phyloP scores from a whole-genome alignment of 2,797 vertebrate genomes.

The Champsocephalus gunnari region DNA sequence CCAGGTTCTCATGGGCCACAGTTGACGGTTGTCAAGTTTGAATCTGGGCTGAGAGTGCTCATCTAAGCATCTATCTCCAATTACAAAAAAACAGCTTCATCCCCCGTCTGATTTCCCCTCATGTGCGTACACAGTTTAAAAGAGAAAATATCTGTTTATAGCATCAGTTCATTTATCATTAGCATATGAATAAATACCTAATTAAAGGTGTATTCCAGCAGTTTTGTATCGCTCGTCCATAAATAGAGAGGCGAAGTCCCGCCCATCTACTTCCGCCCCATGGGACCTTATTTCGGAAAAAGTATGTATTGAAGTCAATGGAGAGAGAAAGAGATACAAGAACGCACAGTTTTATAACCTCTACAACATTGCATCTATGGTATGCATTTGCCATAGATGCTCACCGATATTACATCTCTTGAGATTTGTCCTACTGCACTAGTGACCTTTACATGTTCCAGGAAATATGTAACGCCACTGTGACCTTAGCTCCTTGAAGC shows the following conservation, averaged over 20 bases:
- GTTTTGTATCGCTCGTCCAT: neutral
- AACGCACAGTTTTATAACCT: too few species aligned
- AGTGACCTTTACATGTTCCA: slow-evolving; percentile 40
- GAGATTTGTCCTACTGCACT: neutral
- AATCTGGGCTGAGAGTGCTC: slow-evolving; percentile 54
- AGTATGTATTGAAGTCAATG: too few species aligned
- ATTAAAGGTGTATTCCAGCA: neutral
- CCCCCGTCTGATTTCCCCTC: neutral
- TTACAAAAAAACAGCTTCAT: slow-evolving; percentile 58
- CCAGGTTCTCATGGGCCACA: slow-evolving; percentile 68
- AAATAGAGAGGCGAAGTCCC: neutral
- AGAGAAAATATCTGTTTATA: neutral
- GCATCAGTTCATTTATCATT: neutral
- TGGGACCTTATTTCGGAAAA: too few species aligned
- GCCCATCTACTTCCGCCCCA: too few species aligned
- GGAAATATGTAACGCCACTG: slow-evolving; percentile 35
- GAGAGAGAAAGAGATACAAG: too few species aligned
- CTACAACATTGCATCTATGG: neutral
- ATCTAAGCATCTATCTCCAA: slow-evolving; percentile 65
- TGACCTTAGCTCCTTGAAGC: slow-evolving; percentile 25
- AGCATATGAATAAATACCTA: neutral
- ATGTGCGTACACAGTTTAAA: neutral
- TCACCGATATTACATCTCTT: neutral
- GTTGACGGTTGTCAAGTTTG: slow-evolving; percentile 15
- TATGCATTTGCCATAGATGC: neutral